These are phyloP conservation scores for Paramacrobiotus metropolitanus DNA, from an alignment of 1,140 invertebrate species.

Conservation along the genomic window DNA sequence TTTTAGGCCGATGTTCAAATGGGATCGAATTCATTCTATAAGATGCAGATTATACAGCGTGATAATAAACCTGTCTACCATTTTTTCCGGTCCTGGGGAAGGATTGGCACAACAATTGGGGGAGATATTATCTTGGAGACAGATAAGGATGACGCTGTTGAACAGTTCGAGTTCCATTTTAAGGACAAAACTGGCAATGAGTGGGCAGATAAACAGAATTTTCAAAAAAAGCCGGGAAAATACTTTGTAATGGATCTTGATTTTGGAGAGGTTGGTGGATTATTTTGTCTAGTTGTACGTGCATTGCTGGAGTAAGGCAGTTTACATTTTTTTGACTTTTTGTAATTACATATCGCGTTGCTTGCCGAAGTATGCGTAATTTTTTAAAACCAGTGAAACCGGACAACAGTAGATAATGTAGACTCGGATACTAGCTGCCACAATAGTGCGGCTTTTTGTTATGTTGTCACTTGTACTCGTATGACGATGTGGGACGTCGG, in stretches of 20 bases:
- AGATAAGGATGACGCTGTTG: conserved; percentile 33
- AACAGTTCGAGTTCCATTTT: conserved; percentile 42
- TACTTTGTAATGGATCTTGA: conserved; percentile 79
- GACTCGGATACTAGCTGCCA: no score
- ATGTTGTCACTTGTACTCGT: background rate
- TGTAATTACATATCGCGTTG: no score
- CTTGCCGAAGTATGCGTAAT: no score
- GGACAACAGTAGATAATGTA: no score
- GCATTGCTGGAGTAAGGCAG: no score
- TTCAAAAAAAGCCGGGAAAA: conserved; percentile 48
- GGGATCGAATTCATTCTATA: conserved; percentile 82
- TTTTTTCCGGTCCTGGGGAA: conserved; percentile 74
- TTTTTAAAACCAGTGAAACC: no score
- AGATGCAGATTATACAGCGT: conserved; percentile 46
- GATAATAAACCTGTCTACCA: conserved; percentile 43
- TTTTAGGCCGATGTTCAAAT: conserved; percentile 59
- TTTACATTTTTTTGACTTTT: no score
- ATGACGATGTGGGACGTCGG: no score
- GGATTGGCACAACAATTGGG: conserved; percentile 73
- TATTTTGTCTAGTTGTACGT: background rate
- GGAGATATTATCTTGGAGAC: conserved; percentile 44
- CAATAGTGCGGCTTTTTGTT: no score
- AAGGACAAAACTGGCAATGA: conserved; percentile 60
- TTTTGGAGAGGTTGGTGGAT: conserved; percentile 33
- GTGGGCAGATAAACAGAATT: conserved; percentile 41